Percentiles rank a stretch among this genome's conserved stretches.
Evolutionary conservation across 2,797 vertebrate genomes (phyloP).

Genomic region (Graptemys geographica): DNA sequence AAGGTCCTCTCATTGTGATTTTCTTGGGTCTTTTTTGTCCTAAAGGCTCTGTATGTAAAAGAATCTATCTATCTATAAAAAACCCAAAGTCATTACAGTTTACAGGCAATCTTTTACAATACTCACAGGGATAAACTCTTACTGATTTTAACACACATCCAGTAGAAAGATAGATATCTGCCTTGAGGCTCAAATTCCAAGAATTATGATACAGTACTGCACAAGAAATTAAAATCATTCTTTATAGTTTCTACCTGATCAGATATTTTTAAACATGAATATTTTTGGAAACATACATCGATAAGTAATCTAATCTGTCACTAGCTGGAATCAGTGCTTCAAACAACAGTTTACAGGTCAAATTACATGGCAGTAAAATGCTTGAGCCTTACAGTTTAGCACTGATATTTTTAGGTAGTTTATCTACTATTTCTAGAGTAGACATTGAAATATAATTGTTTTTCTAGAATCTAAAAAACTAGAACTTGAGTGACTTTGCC

Average conservation of each 20-base stretch:
- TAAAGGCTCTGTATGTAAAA: conserved; percentile 15
- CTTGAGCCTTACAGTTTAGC: neutral
- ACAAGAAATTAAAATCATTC: conserved; percentile 20
- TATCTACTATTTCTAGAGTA: conserved; percentile 2
- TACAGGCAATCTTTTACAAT: neutral
- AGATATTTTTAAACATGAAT: conserved; percentile 1
- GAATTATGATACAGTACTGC: neutral
- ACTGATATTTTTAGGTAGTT: neutral
- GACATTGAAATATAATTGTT: neutral
- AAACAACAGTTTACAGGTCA: neutral
- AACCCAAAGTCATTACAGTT: conserved; percentile 8
- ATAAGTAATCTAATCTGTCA: neutral
- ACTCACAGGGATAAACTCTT: conserved; percentile 12
- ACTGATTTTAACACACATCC: conserved; percentile 11
- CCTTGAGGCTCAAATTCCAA: conserved; percentile 6
- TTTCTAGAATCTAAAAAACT: neutral
- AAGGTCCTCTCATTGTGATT: conserved; percentile 19
- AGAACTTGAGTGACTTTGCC: neutral
- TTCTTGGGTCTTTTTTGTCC: neutral
- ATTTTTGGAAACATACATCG: neutral
- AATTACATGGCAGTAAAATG: neutral
- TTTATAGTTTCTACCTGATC: neutral
- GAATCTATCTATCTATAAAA: conserved; percentile 25
- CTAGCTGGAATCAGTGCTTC: conserved; percentile 31
- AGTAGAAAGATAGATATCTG: neutral